Evolutionary conservation across 2,888 invertebrate genomes (phyloP).

Genomic region (Nemoura dubitans): DNA sequence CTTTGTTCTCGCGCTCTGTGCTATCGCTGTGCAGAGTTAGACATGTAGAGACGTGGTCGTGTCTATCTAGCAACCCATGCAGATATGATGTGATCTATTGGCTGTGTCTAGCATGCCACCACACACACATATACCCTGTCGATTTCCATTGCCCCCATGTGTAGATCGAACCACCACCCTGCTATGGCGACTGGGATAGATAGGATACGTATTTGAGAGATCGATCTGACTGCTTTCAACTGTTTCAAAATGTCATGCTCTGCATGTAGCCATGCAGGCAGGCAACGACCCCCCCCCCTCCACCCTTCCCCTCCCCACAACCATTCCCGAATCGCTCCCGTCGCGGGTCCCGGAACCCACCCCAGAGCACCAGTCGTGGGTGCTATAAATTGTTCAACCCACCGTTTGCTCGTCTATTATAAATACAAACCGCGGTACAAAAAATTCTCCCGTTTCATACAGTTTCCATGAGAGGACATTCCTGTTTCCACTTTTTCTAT

Average conservation of each 20-base stretch:
- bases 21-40: conserved; percentile 24
- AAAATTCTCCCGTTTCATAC: conserved; percentile 22
- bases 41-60: neutral
- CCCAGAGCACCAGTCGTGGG: neutral
- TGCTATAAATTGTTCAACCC: conserved; percentile 34
- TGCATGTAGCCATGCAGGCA: neutral
- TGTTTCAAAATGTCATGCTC: conserved; percentile 38
- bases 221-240: conserved; percentile 36
- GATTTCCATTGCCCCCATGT: neutral
- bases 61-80: conserved; percentile 22
- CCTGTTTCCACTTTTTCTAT: too few relatives aligned
- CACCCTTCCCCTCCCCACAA: neutral
- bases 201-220: conserved; percentile 13
- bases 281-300: too few relatives aligned
- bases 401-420: conserved; percentile 41
- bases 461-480: too few relatives aligned
- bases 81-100: conserved; percentile 41
- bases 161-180: neutral
- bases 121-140: neutral
- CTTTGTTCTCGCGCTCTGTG: conserved; percentile 13
- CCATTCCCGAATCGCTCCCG: conserved; percentile 19
- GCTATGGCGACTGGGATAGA: neutral
- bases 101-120: conserved; percentile 22
- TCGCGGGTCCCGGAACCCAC: conserved; percentile 4
- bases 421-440: conserved; percentile 36